Base-by-base conservation (phyloP, 2,888 invertebrate genomes). In the Cheilosia scutellata region DNA sequence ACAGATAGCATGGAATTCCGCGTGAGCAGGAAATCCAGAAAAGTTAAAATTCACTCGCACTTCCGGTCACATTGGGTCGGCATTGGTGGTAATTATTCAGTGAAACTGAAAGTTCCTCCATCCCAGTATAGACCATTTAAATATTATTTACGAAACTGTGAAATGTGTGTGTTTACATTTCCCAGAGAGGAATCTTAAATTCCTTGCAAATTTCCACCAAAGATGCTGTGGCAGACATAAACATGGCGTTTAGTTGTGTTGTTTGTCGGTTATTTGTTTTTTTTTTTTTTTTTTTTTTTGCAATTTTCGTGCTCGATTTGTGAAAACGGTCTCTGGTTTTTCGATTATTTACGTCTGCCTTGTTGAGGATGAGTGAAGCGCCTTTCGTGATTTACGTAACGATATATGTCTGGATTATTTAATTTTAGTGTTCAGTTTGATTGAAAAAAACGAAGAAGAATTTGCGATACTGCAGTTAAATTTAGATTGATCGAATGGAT, bases 151-250 rank as follows among this genome's bases (percentile, higher is more conserved):
- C 66, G 33, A 37, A 75, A 75, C 42, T 55, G 29, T 37, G 31
- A 76, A 49, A 29, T 51, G 31, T 84, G 75, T 62, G 29, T 84
- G 83, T 84, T 75, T 84, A 84, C 68, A 71, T 68, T 62, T 83
- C 60, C 53, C 49, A 47, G 63, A 65, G 70, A 74, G 62, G 72
- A 74, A 63, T 74, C 68, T 44, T 42, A 42, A 65, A 58, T 63
- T 80, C 42, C 16, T 51, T 65, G 44, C 40, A 37, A 47, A 77
- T 65, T 51, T 51, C 11, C 60, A 63, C 63, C 25, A n/a, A 29
- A 33, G 16, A 20, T 71, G 42, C 31, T 49, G 51, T 79, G 72
- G 53, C 68, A 74, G 79, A 79, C 79, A 70, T 84, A 79, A 84
- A 79, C 83, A 84, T 65, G 83, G 74, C 74, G 70, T 74, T 74